phyloP scores from a whole-genome alignment of 2,113 vertebrate genomes.

The Trematocara macrostoma region DNA sequence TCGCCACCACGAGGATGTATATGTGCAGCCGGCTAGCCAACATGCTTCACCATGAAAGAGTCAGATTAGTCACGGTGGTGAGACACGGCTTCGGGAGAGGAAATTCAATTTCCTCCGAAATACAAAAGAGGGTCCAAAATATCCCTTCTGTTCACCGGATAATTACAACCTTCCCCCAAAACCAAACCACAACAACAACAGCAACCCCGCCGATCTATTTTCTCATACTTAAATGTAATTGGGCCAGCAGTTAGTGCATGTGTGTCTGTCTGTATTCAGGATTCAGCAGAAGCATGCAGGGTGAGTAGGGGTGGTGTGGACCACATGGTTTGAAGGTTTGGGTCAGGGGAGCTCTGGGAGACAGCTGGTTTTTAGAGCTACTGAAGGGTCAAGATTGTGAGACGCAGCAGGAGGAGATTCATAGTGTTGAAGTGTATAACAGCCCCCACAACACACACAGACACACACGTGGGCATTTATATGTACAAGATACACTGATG shows the following conservation, averaged over 20 bases:
- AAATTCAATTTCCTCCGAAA: constrained; percentile 16
- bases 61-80: constrained; percentile 28
- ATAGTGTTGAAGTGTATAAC: background rate
- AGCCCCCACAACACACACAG: background rate
- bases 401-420: constrained; percentile 29
- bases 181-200: background rate
- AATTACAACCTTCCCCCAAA: constrained; percentile 25
- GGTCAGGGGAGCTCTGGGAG: constrained; percentile 31
- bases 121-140: constrained; percentile 8
- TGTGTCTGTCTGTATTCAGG: background rate
- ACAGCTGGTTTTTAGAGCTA: constrained; percentile 34
- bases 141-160: constrained; percentile 30
- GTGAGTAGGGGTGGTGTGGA: constrained; percentile 24
- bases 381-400: constrained; percentile 29
- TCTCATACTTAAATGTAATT: constrained; percentile 23
- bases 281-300: background rate
- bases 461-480: background rate
- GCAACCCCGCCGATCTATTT: constrained; percentile 10
- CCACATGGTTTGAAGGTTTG: constrained; percentile 44
- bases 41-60: constrained; percentile 1
- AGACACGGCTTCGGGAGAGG: background rate
- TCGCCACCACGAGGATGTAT: background rate
- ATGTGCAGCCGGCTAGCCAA: background rate
- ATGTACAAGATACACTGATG: background rate
- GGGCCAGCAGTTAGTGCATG: constrained; percentile 5